Evolutionary conservation across 2,113 vertebrate genomes (phyloP).

Genomic region (Ctenomys sociabilis): DNA sequence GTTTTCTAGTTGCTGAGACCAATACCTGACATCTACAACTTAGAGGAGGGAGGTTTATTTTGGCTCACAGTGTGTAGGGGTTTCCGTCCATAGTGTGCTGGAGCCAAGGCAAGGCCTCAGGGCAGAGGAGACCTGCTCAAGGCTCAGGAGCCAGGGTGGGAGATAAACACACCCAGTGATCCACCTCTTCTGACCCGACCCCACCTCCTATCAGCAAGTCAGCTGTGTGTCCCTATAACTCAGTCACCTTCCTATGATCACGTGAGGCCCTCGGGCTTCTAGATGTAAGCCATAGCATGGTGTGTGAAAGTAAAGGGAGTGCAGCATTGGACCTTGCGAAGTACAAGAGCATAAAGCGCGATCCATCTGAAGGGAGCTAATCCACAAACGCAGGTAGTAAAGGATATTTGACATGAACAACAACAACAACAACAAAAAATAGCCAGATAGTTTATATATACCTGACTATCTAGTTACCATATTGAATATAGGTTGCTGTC

Average conservation of each 20-base stretch:
- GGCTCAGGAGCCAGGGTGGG: not conserved
- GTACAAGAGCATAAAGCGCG: not conserved
- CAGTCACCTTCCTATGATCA: not conserved
- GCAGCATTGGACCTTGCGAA: not conserved
- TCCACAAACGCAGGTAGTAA: not conserved
- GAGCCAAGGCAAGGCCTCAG: not conserved
- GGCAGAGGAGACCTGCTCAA: not conserved
- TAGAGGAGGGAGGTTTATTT: not conserved
- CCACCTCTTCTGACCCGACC: not conserved
- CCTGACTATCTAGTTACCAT: not conserved
- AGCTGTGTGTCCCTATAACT: not conserved
- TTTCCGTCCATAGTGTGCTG: not conserved
- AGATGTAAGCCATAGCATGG: not conserved
- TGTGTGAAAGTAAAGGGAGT: not conserved
- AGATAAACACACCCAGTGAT: not conserved
- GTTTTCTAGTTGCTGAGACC: not conserved
- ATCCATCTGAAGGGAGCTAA: not conserved
- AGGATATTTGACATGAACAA: constrained; percentile 10
- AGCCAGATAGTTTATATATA: not conserved
- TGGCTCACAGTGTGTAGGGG: not conserved
- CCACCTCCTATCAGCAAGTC: not conserved
- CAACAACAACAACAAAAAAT: no score
- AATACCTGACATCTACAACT: not conserved
- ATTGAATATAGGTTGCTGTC: constrained; percentile 1
- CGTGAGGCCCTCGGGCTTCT: not conserved